Percentiles rank a stretch among this genome's conserved stretches.
These are phyloP conservation scores for Rhinoraja longicauda DNA, from an alignment of 2,797 vertebrate genomes.

Conservation along the genomic window DNA sequence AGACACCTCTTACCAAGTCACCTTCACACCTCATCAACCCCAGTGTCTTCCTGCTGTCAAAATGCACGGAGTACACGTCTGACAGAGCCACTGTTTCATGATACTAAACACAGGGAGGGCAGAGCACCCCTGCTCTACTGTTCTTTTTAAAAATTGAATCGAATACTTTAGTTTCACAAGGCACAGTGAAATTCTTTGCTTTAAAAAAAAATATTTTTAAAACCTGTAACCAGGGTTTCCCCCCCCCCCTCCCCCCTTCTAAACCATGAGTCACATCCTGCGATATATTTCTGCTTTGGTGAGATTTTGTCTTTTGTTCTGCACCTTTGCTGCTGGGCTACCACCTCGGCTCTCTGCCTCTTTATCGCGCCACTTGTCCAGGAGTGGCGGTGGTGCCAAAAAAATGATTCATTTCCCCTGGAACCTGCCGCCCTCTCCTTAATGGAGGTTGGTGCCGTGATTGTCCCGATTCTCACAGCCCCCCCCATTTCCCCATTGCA, in stretches of 20 bases:
- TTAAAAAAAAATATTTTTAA: too few species aligned
- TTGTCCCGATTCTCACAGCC: background rate
- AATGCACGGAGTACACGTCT: too few species aligned
- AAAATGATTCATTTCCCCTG: conserved; percentile 18
- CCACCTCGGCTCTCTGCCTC: background rate
- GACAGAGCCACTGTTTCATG: too few species aligned
- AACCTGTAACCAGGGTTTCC: background rate
- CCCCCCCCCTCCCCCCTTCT: conserved; percentile 17
- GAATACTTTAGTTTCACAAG: too few species aligned
- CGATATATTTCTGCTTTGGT: conserved; percentile 30
- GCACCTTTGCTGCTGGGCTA: background rate
- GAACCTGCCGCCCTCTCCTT: background rate
- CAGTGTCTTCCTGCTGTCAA: too few species aligned
- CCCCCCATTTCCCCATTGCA: background rate
- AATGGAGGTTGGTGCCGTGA: background rate
- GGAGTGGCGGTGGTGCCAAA: background rate
- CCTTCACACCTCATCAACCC: too few species aligned
- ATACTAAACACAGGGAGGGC: too few species aligned
- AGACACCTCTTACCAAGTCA: too few species aligned
- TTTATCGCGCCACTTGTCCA: conserved; percentile 20
- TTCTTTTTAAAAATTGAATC: background rate
- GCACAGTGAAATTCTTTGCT: too few species aligned
- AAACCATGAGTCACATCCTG: conserved; percentile 20
- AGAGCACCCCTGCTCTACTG: background rate
- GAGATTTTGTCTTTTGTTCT: conserved; percentile 26